Percentiles rank a stretch among this genome's conserved stretches.
Conservation (phyloP, 2,888 invertebrate genomes). For the Lathronympha strigana region DNA sequence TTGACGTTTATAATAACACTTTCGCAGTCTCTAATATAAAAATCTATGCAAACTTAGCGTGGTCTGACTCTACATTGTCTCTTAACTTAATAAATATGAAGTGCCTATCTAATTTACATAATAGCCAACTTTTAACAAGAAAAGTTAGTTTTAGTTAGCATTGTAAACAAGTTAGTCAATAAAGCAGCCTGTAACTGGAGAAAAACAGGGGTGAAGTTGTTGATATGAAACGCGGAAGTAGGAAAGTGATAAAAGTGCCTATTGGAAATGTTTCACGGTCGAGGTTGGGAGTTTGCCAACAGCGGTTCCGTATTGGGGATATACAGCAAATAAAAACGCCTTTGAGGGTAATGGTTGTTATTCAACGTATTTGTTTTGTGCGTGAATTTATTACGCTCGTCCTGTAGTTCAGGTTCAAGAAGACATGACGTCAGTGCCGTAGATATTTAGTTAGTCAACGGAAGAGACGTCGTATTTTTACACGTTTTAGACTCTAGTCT, state of each 20-base stretch:
- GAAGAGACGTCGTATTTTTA: too few relatives aligned
- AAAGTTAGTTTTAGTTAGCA: constrained; percentile 8
- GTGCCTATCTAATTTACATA: neutral
- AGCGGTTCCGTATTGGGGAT: neutral
- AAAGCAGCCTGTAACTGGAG: neutral
- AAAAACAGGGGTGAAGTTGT: constrained; percentile 21
- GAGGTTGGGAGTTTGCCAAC: constrained; percentile 2
- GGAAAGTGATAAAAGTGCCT: constrained; percentile 9
- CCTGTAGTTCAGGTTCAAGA: neutral
- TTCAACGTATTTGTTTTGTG: neutral
- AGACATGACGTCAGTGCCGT: neutral
- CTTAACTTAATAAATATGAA: neutral
- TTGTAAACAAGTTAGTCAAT: constrained; percentile 11
- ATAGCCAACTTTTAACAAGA: constrained; percentile 1
- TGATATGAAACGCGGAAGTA: constrained; percentile 20
- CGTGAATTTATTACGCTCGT: neutral
- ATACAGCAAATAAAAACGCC: neutral
- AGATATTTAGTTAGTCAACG: too few relatives aligned
- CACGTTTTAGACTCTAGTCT: too few relatives aligned
- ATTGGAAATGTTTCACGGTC: constrained; percentile 36
- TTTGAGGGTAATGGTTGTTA: neutral
- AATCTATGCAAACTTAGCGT: too few relatives aligned
- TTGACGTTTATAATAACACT: too few relatives aligned
- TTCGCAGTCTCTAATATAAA: too few relatives aligned
- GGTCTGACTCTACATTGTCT: too few relatives aligned